Percentiles rank a stretch among this genome's conserved stretches.
Evolutionary conservation across 2,113 vertebrate genomes (phyloP).

Genomic region (Gallinago jamesoni): DNA sequence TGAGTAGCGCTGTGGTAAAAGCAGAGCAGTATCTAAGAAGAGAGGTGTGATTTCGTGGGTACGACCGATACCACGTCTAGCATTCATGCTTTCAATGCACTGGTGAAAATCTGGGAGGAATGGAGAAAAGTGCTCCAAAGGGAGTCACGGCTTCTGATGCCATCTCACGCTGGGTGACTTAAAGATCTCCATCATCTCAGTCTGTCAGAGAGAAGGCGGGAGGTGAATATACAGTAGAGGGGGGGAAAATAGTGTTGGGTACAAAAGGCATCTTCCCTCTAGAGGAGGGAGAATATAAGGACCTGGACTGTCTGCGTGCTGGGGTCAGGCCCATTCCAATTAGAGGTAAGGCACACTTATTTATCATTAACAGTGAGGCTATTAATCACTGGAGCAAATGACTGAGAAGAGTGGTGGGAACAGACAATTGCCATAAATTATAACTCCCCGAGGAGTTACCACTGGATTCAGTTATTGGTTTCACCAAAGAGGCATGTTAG

Average conservation of each 20-base stretch:
- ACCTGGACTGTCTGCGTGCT: neutral
- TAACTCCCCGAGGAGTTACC: conserved; percentile 20
- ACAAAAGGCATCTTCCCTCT: neutral
- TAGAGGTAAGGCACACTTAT: conserved; percentile 3
- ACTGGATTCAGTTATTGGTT: conserved; percentile 39
- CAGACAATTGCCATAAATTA: conserved; percentile 62
- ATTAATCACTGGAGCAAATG: conserved; percentile 57
- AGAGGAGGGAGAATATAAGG: neutral
- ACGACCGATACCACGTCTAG: neutral
- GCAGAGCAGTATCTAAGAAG: neutral
- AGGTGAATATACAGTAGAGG: neutral
- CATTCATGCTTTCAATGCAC: neutral
- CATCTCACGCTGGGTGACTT: neutral
- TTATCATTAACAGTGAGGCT: conserved; percentile 30
- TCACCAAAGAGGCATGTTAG: conserved; percentile 26
- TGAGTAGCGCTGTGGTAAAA: neutral
- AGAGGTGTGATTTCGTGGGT: neutral
- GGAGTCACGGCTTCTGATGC: neutral
- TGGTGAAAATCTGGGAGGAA: neutral
- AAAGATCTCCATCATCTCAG: neutral
- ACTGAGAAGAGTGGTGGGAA: conserved; percentile 31
- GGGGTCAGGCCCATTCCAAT: conserved; percentile 37
- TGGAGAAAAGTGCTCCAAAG: neutral
- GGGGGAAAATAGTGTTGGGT: neutral
- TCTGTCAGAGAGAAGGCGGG: neutral